phyloP scores from a whole-genome alignment of 2,113 vertebrate genomes.

The Columba janthina region DNA sequence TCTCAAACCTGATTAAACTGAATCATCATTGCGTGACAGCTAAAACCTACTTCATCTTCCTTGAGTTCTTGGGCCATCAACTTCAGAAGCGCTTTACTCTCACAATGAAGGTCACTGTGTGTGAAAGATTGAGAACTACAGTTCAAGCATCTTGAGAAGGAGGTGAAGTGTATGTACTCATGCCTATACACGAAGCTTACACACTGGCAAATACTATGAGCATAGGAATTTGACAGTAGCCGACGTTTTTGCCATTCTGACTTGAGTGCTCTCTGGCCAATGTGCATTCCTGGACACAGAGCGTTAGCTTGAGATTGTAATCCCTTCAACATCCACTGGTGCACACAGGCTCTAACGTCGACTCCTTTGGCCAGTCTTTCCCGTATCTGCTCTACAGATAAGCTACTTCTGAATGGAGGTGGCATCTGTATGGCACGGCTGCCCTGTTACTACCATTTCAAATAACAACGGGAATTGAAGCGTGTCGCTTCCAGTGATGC shows the following conservation, averaged over 20 bases:
- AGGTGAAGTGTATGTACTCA: not conserved
- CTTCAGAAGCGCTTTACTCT: not conserved
- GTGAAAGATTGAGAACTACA: not conserved
- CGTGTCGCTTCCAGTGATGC: not conserved
- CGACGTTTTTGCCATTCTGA: not conserved
- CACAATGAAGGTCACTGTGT: not conserved
- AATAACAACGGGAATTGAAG: not conserved
- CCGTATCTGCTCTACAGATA: not conserved
- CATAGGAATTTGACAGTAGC: not conserved
- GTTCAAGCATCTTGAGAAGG: not conserved
- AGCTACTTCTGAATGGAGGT: not conserved
- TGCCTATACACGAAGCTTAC: accelerated
- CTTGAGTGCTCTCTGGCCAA: not conserved
- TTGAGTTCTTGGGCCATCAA: not conserved
- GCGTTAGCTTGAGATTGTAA: not conserved
- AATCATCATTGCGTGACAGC: not conserved
- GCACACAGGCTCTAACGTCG: not conserved
- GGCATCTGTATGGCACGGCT: not conserved
- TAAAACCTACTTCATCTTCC: not conserved
- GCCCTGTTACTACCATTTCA: not conserved
- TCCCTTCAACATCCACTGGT: not conserved
- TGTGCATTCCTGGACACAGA: not conserved
- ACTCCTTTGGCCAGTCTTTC: not conserved
- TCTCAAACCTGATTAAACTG: not conserved
- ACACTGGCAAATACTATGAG: accelerated